phyloP scores from a whole-genome alignment of 2,888 invertebrate genomes.

The Girardia tigrina region DNA sequence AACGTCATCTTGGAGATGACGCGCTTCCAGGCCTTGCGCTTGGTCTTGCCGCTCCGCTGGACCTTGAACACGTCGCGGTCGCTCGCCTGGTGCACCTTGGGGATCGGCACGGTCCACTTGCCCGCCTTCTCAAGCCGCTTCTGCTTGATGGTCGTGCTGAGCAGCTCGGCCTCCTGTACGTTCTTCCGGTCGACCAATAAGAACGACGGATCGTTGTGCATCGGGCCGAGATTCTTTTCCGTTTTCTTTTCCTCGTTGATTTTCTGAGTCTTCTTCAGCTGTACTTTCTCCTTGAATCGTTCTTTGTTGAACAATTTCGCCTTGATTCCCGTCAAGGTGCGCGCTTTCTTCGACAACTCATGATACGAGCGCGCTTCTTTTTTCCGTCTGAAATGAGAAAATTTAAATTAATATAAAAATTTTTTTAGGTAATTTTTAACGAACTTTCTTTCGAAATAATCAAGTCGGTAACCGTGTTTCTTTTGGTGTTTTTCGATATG shows the following conservation, averaged over 20 bases:
- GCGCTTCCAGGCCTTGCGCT: slow-evolving; percentile 80
- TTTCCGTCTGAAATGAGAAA: slow-evolving; percentile 57
- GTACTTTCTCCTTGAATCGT: slow-evolving; percentile 89
- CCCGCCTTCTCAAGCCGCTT: slow-evolving; percentile 99
- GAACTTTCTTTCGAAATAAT: slow-evolving; percentile 82
- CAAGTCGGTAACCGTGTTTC: slow-evolving; percentile 81
- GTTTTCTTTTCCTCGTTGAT: slow-evolving; percentile 87
- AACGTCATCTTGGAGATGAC: slow-evolving; percentile 82
- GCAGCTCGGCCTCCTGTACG: slow-evolving; percentile 77
- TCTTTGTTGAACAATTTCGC: slow-evolving; percentile 93
- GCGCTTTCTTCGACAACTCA: slow-evolving; percentile 74
- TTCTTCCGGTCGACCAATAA: slow-evolving; percentile 92
- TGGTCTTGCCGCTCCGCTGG: slow-evolving; percentile 74
- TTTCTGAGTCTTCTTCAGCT: slow-evolving; percentile 76
- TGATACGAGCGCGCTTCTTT: slow-evolving; percentile 84
- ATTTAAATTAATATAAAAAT: slow-evolving; percentile 19
- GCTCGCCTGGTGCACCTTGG: slow-evolving; percentile 87
- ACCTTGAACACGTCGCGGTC: slow-evolving; percentile 93
- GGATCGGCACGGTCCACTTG: slow-evolving; percentile 98
- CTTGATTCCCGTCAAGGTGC: slow-evolving; percentile 79
- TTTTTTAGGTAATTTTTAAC: slow-evolving; percentile 37
- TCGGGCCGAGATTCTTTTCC: slow-evolving; percentile 61
- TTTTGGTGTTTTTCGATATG: slow-evolving; percentile 95
- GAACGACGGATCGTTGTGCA: slow-evolving; percentile 80
- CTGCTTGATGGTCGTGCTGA: slow-evolving; percentile 97